These are phyloP conservation scores for Perodicticus potto DNA, from an alignment of 2,797 vertebrate species.

Conservation along the genomic window DNA sequence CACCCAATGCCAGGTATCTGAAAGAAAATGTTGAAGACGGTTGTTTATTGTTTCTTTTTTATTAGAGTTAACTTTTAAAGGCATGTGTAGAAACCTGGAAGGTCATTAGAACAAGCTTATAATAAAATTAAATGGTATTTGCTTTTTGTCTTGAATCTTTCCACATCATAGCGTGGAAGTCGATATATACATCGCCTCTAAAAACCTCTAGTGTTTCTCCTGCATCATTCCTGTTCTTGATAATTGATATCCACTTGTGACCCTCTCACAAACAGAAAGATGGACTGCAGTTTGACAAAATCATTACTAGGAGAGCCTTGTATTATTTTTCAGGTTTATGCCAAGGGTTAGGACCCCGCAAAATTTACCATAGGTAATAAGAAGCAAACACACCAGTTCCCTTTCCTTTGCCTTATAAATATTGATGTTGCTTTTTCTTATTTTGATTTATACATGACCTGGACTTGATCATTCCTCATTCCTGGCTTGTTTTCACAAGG, in stretches of 20 bases:
- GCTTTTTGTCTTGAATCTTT: background rate
- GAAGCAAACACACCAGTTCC: background rate
- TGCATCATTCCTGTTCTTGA: background rate
- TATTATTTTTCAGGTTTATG: background rate
- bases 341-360: background rate
- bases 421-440: background rate
- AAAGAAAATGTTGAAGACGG: background rate
- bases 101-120: background rate
- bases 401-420: background rate
- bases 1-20: too few relatives aligned
- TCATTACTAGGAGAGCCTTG: rapidly evolving
- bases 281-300: background rate
- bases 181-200: background rate
- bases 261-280: background rate
- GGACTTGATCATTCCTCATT: background rate
- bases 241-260: background rate
- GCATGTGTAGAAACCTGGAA: background rate
- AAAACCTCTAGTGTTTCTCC: background rate
- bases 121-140: background rate
- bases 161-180: background rate
- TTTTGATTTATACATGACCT: background rate
- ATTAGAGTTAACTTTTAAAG: background rate
- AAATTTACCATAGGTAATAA: background rate
- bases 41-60: background rate
- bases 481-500: background rate